Conservation (phyloP, 2,113 vertebrate genomes). For the Panthera uncia region DNA sequence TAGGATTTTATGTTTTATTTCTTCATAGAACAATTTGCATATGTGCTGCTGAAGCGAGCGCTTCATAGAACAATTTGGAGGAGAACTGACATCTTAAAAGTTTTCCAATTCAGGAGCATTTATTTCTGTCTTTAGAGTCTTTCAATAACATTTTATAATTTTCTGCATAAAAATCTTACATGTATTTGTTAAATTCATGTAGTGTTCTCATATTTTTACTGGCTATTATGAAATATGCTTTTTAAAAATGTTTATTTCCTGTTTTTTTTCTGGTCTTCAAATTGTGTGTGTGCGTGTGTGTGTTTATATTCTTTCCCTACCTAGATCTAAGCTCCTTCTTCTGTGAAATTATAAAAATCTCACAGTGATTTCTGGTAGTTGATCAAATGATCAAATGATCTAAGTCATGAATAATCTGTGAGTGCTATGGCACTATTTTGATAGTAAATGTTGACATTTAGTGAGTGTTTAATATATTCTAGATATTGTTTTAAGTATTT, state of each 20-base stretch:
- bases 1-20: background rate
- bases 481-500: constrained; percentile 3
- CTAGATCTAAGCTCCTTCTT: background rate
- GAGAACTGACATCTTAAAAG: background rate
- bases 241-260: background rate
- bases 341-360: background rate
- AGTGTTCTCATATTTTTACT: background rate
- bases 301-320: background rate
- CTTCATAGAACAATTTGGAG: background rate
- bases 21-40: background rate
- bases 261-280: background rate
- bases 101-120: background rate
- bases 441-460: background rate
- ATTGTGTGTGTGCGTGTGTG: background rate
- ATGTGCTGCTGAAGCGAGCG: too few relatives aligned
- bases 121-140: background rate
- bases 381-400: background rate
- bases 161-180: background rate
- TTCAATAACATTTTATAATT: background rate
- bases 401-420: background rate
- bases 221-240: background rate
- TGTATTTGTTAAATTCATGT: background rate
- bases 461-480: background rate
- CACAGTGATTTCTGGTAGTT: background rate
- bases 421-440: background rate